Percentiles rank a stretch among this genome's conserved stretches.
Evolutionary conservation across 2,888 invertebrate species (phyloP).

Genomic region (Pseudeuparius sepicola): DNA sequence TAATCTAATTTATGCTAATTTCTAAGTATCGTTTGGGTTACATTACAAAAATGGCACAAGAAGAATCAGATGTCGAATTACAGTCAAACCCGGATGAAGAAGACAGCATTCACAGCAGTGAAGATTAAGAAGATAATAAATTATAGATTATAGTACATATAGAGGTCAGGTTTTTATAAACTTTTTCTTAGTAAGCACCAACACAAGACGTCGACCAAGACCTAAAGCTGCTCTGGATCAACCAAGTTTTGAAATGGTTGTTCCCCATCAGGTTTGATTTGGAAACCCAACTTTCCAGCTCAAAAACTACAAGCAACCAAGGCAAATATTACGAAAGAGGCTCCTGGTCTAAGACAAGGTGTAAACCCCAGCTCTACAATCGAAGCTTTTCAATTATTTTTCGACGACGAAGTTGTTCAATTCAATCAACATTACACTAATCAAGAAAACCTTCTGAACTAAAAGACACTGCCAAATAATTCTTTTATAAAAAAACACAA

Average conservation of each 20-base stretch:
- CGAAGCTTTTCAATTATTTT: too few relatives aligned
- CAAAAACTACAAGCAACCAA: constrained; percentile 1
- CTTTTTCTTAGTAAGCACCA: constrained; percentile 2
- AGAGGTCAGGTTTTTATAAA: neutral
- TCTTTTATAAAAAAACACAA: too few relatives aligned
- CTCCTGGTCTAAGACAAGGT: constrained; percentile 2
- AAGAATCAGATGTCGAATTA: constrained; percentile 2
- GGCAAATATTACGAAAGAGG: constrained; percentile 2
- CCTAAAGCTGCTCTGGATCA: constrained; percentile 2
- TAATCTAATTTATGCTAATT: constrained; percentile 1
- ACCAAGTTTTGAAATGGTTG: constrained; percentile 1
- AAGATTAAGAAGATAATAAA: constrained; percentile 1
- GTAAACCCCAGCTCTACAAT: too few relatives aligned
- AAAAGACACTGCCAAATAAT: constrained; percentile 1
- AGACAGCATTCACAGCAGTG: neutral
- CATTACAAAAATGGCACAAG: neutral
- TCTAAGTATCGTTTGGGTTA: neutral
- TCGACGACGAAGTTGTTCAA: too few relatives aligned
- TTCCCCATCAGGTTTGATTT: constrained; percentile 1
- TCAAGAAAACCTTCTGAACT: neutral
- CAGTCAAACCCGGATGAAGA: neutral
- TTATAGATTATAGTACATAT: constrained; percentile 1
- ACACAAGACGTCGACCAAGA: neutral
- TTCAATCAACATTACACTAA: constrained; percentile 3
- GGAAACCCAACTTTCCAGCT: constrained; percentile 1